Evolutionary conservation across 2,113 vertebrate species (phyloP).

Genomic region (Azemiops feae): DNA sequence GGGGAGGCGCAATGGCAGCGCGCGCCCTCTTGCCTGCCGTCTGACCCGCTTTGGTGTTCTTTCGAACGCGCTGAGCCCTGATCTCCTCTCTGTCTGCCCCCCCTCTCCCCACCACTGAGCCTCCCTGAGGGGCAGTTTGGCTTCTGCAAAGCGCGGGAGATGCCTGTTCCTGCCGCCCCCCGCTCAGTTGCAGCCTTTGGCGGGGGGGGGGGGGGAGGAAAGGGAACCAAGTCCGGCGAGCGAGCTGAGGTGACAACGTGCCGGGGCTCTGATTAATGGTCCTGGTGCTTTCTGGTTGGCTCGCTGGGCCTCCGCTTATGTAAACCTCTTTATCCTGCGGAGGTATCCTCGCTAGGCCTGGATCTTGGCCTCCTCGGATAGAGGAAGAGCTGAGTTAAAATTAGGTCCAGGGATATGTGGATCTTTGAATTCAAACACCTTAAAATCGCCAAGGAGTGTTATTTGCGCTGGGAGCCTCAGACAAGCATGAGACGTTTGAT

Average conservation of each 20-base stretch:
- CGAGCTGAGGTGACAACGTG: background rate
- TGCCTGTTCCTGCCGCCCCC: background rate
- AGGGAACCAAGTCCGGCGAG: background rate
- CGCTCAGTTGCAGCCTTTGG: background rate
- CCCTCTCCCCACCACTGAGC: fast-evolving
- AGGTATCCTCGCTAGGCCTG: background rate
- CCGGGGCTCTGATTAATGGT: background rate
- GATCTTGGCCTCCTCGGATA: background rate
- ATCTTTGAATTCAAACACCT: background rate
- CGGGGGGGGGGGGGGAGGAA: background rate
- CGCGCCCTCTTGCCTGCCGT: background rate
- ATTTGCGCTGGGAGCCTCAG: background rate
- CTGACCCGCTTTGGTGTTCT: background rate
- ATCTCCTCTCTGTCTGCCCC: too few relatives aligned
- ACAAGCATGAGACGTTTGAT: background rate
- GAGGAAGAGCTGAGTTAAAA: background rate
- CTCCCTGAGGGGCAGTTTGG: background rate
- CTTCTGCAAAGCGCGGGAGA: background rate
- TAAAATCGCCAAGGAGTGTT: background rate
- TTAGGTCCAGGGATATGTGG: background rate
- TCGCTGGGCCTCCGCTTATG: background rate
- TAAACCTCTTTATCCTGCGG: background rate
- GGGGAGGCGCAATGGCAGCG: background rate
- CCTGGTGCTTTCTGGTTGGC: background rate
- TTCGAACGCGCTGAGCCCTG: background rate